Conservation (phyloP, 1,140 invertebrate genomes). For the Pygmarrhopalites habei region DNA sequence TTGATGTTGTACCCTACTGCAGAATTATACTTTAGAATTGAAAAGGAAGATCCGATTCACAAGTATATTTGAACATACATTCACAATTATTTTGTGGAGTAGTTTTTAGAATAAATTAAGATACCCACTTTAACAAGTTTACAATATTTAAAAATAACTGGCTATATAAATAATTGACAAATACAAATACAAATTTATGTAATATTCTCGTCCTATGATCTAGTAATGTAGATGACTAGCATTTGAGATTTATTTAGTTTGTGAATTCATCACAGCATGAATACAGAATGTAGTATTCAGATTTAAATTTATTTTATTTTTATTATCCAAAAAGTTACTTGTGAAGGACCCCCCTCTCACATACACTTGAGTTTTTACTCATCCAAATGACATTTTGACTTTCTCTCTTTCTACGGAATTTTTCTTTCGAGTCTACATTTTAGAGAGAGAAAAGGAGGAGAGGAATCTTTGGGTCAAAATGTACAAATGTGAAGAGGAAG, state of each 20-base stretch:
- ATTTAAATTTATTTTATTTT: neutral
- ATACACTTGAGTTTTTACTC: neutral
- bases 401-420: neutral
- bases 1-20: no score
- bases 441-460: neutral
- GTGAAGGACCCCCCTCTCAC: neutral
- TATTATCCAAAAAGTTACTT: neutral
- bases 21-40: no score
- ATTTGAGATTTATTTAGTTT: neutral
- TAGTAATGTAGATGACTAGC: neutral
- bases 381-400: neutral
- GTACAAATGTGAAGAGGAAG: neutral
- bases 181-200: no score
- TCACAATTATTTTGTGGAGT: no score
- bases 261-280: neutral
- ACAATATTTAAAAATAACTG: no score
- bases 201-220: no score
- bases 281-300: neutral
- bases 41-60: no score
- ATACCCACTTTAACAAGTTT: no score
- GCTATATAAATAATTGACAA: no score
- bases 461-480: neutral
- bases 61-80: no score
- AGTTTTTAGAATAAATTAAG: no score
- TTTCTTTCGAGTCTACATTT: neutral